These are phyloP conservation scores for Probosciger aterrimus DNA, from an alignment of 2,113 vertebrate species.

Conservation along the genomic window DNA sequence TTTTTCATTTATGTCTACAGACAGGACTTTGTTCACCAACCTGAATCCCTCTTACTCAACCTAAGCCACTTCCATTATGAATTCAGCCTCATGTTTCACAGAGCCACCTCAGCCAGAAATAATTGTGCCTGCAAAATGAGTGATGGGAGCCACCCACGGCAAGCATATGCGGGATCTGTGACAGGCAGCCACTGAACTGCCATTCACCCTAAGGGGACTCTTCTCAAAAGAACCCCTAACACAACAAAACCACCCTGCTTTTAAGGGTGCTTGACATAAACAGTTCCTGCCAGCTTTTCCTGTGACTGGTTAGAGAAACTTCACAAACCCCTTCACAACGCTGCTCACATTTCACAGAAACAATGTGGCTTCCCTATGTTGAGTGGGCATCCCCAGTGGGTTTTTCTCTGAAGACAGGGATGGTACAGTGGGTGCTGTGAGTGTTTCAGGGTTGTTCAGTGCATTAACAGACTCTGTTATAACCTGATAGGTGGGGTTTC, in stretches of 20 bases:
- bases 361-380: neutral
- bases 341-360: neutral
- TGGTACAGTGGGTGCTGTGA: neutral
- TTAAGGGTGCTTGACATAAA: neutral
- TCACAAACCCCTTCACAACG: neutral
- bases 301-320: neutral
- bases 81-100: neutral
- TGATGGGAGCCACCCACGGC: neutral
- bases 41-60: neutral
- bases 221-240: neutral
- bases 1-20: neutral
- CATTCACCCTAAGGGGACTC: neutral
- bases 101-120: neutral
- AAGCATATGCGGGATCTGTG: fast-evolving
- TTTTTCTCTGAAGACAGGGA: neutral
- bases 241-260: neutral
- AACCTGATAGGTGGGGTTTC: neutral
- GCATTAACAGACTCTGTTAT: neutral
- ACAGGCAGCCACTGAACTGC: neutral
- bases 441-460: neutral
- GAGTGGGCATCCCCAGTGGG: neutral
- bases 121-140: neutral
- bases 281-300: neutral
- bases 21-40: neutral
- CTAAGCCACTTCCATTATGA: neutral